A percentile compares a stretch with the other conserved stretches of the same genome.
phyloP scores from a whole-genome alignment of 2,888 invertebrate species.

The Drosophila flavopinicola region DNA sequence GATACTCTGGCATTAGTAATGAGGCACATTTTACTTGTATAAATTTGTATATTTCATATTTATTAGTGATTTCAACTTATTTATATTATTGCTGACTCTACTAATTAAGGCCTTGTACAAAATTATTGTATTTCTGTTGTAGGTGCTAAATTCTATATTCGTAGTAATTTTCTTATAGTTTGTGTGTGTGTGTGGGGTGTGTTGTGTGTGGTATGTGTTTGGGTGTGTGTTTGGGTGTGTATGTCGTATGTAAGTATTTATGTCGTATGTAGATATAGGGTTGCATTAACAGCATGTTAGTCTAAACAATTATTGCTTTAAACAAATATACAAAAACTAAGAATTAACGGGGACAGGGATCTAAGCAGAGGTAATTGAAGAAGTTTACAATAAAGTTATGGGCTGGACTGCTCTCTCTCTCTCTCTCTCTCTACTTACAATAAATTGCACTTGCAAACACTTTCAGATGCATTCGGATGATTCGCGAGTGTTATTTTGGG shows the following conservation, averaged over 20 bases:
- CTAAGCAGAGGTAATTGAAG: constrained; percentile 34
- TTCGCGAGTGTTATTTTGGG: constrained; percentile 44
- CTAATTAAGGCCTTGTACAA: constrained; percentile 80
- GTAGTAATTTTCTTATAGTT: constrained; percentile 46
- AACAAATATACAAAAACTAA: constrained; percentile 59
- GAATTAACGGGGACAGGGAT: constrained; percentile 19
- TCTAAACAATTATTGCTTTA: constrained; percentile 51
- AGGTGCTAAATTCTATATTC: constrained; percentile 73
- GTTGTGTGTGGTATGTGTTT: too few relatives aligned
- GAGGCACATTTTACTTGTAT: constrained; percentile 17
- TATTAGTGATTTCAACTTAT: constrained; percentile 78
- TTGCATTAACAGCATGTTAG: constrained; percentile 50
- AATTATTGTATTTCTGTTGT: constrained; percentile 73
- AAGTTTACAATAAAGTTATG: constrained; percentile 43
- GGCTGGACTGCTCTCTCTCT: not conserved
- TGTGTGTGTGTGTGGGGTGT: constrained; percentile 20
- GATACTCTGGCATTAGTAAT: not conserved
- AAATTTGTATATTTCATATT: constrained; percentile 57
- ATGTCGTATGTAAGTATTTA: constrained; percentile 5
- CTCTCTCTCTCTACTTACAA: constrained; percentile 53
- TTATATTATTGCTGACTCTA: constrained; percentile 78
- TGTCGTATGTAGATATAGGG: constrained; percentile 19
- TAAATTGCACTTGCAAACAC: constrained; percentile 61
- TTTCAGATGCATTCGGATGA: constrained; percentile 56
- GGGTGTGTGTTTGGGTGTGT: constrained; percentile 16